Base-by-base conservation (phyloP, 2,113 vertebrate species). In the Ctenomys sociabilis region DNA sequence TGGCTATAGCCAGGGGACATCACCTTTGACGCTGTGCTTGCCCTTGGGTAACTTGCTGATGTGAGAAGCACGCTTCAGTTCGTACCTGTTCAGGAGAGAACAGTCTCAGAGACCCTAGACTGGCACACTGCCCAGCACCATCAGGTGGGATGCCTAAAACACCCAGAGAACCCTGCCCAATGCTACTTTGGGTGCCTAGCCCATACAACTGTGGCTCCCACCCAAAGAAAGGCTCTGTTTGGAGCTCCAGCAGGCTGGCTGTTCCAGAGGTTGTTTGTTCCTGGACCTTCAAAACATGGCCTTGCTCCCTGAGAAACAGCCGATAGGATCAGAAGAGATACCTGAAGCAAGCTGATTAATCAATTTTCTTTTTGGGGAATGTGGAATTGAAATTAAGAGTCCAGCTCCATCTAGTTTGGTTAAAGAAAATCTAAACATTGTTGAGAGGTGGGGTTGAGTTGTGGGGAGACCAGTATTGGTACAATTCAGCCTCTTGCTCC, bases 21-120 rank as follows among this genome's bases (percentile, higher is more conserved):
- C 98, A 99, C 99, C 99, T 99, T 99, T 99, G 89, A 99, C 99
- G 77, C 99, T 99, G 98, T 99, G 99, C 95, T 99, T 99, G 97
- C 99, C 99, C 97, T 99, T 99, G 4, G 99, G 99, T 91, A 99
- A 59, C 95, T 99, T 99, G 91, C 99, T 99, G 96, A 99, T 99
- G 70, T 99, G 99, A 1, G 99, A 99, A 21, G 99, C 99, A n/a
- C 99, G 99, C 98, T 99, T 99, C 93, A 99, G 97, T 90, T 99
- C 99, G 45, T 99, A 99, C 99, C 99, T 99, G 77, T 80, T 91
- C 45, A 97, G 73, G 70, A 98, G 85, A 98, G 96, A 63, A 77
- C 1, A 17, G 96, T 57, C 37, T 98, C 57, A 97, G 7, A 86
- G n/a, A 24, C 40, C 54, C 64, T 19, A 64, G 35, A 30, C 16